These are phyloP conservation scores for Saccostrea cuccullata DNA, from an alignment of 1,140 invertebrate genomes.

Conservation along the genomic window DNA sequence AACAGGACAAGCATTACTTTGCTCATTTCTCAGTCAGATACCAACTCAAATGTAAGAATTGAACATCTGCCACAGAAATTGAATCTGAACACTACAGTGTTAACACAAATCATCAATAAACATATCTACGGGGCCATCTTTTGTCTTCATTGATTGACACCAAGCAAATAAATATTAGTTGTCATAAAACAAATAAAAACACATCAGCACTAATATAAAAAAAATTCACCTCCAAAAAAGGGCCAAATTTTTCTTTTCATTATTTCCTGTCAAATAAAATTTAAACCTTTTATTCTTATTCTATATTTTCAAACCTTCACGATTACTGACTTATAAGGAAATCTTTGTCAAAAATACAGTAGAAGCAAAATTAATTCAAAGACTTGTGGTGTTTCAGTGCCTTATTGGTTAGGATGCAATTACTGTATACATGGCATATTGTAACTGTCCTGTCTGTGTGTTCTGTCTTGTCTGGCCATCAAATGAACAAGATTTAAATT, in stretches of 20 bases:
- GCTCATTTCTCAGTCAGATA: not conserved
- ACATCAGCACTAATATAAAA: not conserved
- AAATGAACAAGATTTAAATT: too few species aligned
- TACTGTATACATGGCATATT: too few species aligned
- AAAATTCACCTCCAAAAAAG: not conserved
- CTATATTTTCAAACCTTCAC: too few species aligned
- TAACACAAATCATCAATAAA: not conserved
- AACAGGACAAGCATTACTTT: not conserved
- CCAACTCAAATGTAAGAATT: not conserved
- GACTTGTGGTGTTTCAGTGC: too few species aligned
- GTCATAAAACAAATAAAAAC: not conserved
- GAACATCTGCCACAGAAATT: constrained; percentile 18
- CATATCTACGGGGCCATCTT: not conserved
- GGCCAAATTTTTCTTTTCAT: not conserved
- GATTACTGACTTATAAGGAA: too few species aligned
- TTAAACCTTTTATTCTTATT: not conserved
- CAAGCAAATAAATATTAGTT: not conserved
- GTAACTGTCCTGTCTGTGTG: too few species aligned
- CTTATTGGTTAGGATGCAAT: too few species aligned
- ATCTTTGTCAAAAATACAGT: too few species aligned
- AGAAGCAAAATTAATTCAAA: too few species aligned
- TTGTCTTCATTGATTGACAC: constrained; percentile 17
- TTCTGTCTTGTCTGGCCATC: too few species aligned
- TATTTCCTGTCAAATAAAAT: not conserved
- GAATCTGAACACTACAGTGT: constrained; percentile 1